Percentiles rank a stretch among this genome's conserved stretches.
Evolutionary conservation across 2,797 vertebrate species (phyloP).

Genomic region (Cryptoblepharus egeriae): DNA sequence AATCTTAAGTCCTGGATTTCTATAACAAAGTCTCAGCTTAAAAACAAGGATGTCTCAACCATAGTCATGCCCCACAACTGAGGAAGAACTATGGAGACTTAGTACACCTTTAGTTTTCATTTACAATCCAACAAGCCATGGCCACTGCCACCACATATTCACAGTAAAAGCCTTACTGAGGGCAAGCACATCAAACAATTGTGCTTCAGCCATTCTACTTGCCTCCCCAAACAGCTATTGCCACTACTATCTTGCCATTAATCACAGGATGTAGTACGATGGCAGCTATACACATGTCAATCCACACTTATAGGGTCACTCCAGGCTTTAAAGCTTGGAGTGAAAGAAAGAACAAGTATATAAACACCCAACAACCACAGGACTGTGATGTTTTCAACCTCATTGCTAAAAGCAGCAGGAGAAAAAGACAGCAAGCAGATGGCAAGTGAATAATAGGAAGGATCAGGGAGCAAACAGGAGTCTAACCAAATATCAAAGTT

Average conservation of each 20-base stretch:
- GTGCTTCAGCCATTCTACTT: not conserved
- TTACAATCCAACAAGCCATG: no score
- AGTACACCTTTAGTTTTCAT: no score
- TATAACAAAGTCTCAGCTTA: no score
- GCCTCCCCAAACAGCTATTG: not conserved
- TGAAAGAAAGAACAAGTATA: not conserved
- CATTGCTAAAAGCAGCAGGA: not conserved
- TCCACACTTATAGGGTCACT: no score
- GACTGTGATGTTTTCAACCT: not conserved
- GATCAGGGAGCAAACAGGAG: not conserved
- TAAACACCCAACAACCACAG: not conserved
- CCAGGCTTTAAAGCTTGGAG: not conserved
- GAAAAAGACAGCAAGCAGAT: not conserved
- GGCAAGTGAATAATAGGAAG: not conserved
- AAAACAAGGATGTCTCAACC: no score
- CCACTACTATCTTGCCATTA: not conserved
- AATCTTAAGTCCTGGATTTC: no score
- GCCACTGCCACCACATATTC: not conserved
- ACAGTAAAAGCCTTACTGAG: not conserved
- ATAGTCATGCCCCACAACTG: no score
- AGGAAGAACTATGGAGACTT: no score
- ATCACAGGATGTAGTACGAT: not conserved
- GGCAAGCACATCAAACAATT: not conserved
- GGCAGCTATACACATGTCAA: not conserved
- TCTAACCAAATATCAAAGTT: not conserved